Percentiles rank a stretch among this genome's conserved stretches.
These are phyloP conservation scores for Matsumurasca onukii DNA, from an alignment of 1,140 invertebrate species.

Conservation along the genomic window DNA sequence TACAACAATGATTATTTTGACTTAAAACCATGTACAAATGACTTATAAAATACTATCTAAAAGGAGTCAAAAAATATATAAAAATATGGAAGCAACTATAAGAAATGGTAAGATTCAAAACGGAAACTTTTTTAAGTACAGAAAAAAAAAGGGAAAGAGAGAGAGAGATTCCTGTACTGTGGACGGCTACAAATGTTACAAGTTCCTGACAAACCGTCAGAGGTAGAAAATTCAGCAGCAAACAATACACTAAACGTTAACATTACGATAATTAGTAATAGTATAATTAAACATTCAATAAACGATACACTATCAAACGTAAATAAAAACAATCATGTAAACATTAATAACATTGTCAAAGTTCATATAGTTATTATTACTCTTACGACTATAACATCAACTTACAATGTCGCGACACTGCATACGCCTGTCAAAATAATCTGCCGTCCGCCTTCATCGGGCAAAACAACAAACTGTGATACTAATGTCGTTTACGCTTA, in stretches of 20 bases:
- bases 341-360: constrained; percentile 24
- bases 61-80: too few species aligned
- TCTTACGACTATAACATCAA: constrained; percentile 19
- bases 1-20: background rate
- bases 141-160: constrained; percentile 4
- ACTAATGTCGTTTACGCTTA: too few species aligned
- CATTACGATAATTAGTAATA: constrained; percentile 29
- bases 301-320: constrained; percentile 30
- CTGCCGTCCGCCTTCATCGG: too few species aligned
- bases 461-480: too few species aligned
- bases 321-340: constrained; percentile 24
- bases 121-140: constrained; percentile 15
- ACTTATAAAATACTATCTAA: too few species aligned
- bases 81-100: too few species aligned
- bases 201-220: background rate
- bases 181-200: background rate
- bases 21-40: background rate
- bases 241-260: constrained; percentile 21
- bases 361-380: constrained; percentile 13
- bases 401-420: background rate
- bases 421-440: too few species aligned
- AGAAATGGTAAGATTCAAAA: too few species aligned
- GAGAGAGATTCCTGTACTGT: constrained; percentile 3
- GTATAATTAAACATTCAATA: constrained; percentile 28
- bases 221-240: background rate